Percentiles rank a stretch among this genome's conserved stretches.
Conservation (phyloP, 2,113 vertebrate species). For the Bubo bubo region DNA sequence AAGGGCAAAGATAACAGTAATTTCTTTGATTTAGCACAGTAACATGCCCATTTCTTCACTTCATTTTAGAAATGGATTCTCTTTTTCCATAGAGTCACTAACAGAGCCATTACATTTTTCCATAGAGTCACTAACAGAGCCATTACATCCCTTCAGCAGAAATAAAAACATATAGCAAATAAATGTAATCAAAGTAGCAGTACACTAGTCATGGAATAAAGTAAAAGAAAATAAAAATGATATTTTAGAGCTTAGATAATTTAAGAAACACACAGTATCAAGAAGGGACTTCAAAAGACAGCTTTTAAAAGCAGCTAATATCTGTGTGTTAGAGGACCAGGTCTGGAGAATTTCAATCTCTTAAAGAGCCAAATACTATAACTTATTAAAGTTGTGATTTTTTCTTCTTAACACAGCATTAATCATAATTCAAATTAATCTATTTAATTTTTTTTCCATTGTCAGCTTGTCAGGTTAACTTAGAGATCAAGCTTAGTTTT, state of each 20-base stretch:
- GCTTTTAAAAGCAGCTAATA: not conserved
- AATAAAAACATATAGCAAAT: not conserved
- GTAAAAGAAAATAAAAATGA: not conserved
- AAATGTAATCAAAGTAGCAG: not conserved
- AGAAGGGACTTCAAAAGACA: not conserved
- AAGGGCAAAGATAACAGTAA: not conserved
- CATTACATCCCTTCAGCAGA: not conserved
- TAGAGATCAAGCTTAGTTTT: not conserved
- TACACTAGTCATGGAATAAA: not conserved
- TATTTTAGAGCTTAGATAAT: not conserved
- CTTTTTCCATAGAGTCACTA: not conserved
- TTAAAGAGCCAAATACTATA: not conserved
- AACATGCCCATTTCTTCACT: not conserved
- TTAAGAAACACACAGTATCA: not conserved
- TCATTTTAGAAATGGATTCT: not conserved
- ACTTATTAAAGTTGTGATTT: not conserved
- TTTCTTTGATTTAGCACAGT: not conserved
- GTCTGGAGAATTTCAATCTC: not conserved
- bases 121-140: not conserved
- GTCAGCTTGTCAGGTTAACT: not conserved
- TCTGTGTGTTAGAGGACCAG: not conserved
- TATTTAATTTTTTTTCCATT: not conserved
- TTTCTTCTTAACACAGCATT: not conserved
- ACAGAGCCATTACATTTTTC: not conserved
- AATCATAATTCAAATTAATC: not conserved